These are phyloP conservation scores for Lampropteryx suffumata DNA, from an alignment of 2,888 invertebrate genomes.

Conservation along the genomic window DNA sequence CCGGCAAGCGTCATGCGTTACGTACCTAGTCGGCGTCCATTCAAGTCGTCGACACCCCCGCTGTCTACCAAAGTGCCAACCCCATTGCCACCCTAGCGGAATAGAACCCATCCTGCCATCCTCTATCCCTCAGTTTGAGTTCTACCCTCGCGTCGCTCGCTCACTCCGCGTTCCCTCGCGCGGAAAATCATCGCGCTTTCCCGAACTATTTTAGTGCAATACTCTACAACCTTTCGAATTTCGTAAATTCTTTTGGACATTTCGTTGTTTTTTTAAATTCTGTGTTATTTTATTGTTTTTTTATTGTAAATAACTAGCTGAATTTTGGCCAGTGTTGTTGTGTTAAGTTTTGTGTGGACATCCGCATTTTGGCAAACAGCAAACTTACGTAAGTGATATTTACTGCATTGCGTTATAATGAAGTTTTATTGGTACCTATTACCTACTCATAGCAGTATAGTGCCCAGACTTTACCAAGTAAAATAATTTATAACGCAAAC, in stretches of 20 bases:
- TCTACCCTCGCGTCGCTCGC: slow-evolving; percentile 42
- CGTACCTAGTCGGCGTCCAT: slow-evolving; percentile 52
- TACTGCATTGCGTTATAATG: slow-evolving; percentile 74
- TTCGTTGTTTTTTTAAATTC: slow-evolving; percentile 35
- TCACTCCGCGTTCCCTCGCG: slow-evolving; percentile 38
- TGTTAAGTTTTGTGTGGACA: slow-evolving; percentile 46
- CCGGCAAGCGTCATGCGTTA: slow-evolving; percentile 37
- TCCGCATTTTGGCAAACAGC: slow-evolving; percentile 57
- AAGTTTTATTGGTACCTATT: slow-evolving; percentile 23
- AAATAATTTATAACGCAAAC: no score
- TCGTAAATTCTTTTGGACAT: slow-evolving; percentile 43
- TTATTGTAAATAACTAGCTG: slow-evolving; percentile 42
- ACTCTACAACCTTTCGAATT: slow-evolving; percentile 46
- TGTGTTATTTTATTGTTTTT: slow-evolving; percentile 44
- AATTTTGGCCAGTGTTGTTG: slow-evolving; percentile 50
- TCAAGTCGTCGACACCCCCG: slow-evolving; percentile 44
- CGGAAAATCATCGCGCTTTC: slow-evolving; percentile 56
- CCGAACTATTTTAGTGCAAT: slow-evolving; percentile 65
- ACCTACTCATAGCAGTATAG: background rate
- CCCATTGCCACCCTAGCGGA: slow-evolving; percentile 54
- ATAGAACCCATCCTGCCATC: slow-evolving; percentile 34
- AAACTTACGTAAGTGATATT: slow-evolving; percentile 77
- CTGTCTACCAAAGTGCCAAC: slow-evolving; percentile 42
- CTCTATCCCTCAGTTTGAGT: slow-evolving; percentile 56
- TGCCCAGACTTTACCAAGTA: background rate